Conservation (phyloP, 2,888 invertebrate genomes). For the Conchocele bisecta region DNA sequence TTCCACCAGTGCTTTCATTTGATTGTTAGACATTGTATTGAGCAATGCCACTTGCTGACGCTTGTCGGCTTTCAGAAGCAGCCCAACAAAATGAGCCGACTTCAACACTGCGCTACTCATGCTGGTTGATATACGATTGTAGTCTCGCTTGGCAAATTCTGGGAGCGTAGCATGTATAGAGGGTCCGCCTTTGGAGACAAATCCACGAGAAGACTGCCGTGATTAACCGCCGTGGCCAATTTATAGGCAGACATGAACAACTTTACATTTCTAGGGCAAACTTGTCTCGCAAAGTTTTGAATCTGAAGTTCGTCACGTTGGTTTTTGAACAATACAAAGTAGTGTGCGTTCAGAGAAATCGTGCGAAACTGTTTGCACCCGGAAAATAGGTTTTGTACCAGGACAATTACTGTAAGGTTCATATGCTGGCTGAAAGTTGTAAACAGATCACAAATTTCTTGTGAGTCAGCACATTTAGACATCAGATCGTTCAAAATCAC, state of each 20-base stretch:
- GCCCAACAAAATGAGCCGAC: constrained; percentile 8
- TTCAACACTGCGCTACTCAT: background rate
- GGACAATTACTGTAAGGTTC: constrained; percentile 3
- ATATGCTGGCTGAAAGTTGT: constrained; percentile 7
- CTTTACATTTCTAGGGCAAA: background rate
- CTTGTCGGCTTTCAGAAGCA: background rate
- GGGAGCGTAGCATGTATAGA: constrained; percentile 1
- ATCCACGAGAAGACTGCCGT: constrained; percentile 11
- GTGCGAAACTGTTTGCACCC: constrained; percentile 6
- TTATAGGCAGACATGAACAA: constrained; percentile 6
- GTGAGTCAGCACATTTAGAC: background rate
- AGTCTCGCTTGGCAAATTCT: constrained; percentile 16
- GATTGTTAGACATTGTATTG: background rate
- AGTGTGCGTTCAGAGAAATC: constrained; percentile 22
- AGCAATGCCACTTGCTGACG: background rate
- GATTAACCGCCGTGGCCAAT: background rate
- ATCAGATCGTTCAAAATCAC: constrained; percentile 2
- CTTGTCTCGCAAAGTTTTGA: constrained; percentile 15
- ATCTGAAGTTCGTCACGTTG: constrained; percentile 12
- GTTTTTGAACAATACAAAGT: constrained; percentile 26
- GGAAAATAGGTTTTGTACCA: constrained; percentile 15
- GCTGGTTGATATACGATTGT: constrained; percentile 2
- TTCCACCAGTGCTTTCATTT: background rate
- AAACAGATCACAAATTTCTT: background rate
- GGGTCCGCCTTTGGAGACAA: constrained; percentile 7